Percentiles rank a stretch among this genome's conserved stretches.
Evolutionary conservation across 1,140 invertebrate genomes (phyloP).

Genomic region (Diabrotica virgifera): DNA sequence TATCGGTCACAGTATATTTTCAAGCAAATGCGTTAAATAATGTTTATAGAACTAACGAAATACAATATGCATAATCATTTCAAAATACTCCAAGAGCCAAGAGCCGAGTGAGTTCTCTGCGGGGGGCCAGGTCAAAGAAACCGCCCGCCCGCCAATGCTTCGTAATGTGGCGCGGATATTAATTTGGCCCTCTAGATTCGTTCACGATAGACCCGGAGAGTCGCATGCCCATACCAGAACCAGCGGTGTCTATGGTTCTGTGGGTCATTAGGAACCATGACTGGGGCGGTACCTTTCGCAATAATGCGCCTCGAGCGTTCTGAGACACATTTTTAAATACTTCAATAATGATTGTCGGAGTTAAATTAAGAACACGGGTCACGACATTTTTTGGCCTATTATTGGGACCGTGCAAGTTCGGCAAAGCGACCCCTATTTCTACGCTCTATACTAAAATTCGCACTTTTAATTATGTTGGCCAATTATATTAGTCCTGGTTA

Average conservation of each 20-base stretch:
- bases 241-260: conserved; percentile 15
- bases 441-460: too few relatives aligned
- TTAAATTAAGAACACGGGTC: neutral
- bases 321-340: neutral
- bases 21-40: too few relatives aligned
- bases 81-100: neutral
- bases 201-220: conserved; percentile 12
- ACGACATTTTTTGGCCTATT: neutral
- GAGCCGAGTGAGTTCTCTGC: conserved; percentile 11
- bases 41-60: neutral
- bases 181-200: conserved; percentile 31
- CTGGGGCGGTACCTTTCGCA: conserved; percentile 24
- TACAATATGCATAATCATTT: conserved; percentile 3
- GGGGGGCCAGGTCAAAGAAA: conserved; percentile 36
- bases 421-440: too few relatives aligned
- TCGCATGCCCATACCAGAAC: conserved; percentile 15
- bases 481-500: too few relatives aligned
- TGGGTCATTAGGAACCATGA: conserved; percentile 39
- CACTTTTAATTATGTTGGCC: too few relatives aligned
- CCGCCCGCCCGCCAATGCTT: conserved; percentile 32
- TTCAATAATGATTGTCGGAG: neutral
- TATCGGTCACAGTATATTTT: too few relatives aligned
- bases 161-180: conserved; percentile 37
- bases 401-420: too few relatives aligned
- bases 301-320: conserved; percentile 4